phyloP scores from a whole-genome alignment of 1,140 invertebrate species.

The Leucophenga varia region DNA sequence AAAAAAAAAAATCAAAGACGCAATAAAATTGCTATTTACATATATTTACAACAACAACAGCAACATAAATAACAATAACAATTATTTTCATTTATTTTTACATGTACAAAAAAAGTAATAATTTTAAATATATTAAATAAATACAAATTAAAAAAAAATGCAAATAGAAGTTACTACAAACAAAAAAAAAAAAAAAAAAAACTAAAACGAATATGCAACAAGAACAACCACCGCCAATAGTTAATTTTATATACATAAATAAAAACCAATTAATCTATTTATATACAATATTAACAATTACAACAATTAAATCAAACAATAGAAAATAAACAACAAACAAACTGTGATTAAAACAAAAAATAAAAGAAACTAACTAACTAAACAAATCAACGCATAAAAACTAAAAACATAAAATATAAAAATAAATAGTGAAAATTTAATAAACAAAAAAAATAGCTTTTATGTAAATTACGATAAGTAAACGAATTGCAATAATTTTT shows the following conservation, averaged over 20 bases:
- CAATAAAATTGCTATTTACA: no score
- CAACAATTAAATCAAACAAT: constrained; percentile 16
- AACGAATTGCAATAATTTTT: no score
- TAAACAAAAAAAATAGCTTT: no score
- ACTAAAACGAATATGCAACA: not conserved
- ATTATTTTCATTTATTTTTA: no score
- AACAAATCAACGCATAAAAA: constrained; percentile 11
- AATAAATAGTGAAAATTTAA: not conserved
- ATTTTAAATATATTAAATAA: no score
- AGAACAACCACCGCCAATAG: constrained; percentile 5
- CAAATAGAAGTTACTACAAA: not conserved
- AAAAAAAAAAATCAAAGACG: constrained; percentile 1
- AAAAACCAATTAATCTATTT: not conserved
- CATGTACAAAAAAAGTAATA: no score
- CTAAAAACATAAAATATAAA: not conserved
- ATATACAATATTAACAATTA: constrained; percentile 9
- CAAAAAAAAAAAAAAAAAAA: not conserved
- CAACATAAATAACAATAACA: not conserved
- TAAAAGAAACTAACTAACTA: not conserved
- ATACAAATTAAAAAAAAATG: no score
- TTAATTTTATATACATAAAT: not conserved
- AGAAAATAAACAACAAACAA: constrained; percentile 1
- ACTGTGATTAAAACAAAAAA: constrained; percentile 3
- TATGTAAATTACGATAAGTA: no score
- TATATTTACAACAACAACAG: no score